phyloP scores from a whole-genome alignment of 2,888 invertebrate species.

The Frankliniella intonsa region DNA sequence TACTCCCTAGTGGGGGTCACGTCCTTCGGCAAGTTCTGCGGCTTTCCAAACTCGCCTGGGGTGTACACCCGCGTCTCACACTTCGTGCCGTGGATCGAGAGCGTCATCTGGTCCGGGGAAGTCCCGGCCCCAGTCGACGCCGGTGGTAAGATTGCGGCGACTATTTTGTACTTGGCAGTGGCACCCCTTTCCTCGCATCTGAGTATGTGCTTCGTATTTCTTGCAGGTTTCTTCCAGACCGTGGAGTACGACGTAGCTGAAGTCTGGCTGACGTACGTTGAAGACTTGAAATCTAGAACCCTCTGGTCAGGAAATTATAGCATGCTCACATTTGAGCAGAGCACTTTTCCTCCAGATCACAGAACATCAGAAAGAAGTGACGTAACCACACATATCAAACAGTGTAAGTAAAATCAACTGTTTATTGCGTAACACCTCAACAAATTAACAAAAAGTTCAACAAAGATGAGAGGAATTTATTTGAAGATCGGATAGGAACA shows the following conservation, averaged over 20 bases:
- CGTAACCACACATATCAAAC: neutral
- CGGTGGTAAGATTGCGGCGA: too few species aligned
- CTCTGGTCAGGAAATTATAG: too few species aligned
- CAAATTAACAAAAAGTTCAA: conserved; percentile 21
- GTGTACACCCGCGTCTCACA: conserved; percentile 38
- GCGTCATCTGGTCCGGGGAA: conserved; percentile 36
- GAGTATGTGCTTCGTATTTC: too few species aligned
- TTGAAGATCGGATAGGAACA: too few species aligned
- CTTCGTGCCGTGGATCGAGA: conserved; percentile 38
- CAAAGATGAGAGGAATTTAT: neutral
- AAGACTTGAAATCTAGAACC: too few species aligned
- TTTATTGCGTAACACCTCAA: conserved; percentile 21
- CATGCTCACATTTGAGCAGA: too few species aligned
- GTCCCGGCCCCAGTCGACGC: neutral
- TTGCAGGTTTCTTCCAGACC: too few species aligned
- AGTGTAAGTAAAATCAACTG: neutral
- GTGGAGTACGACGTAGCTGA: too few species aligned
- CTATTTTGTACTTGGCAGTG: too few species aligned
- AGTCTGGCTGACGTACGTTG: too few species aligned
- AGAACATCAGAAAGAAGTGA: neutral
- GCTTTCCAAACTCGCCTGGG: conserved; percentile 34
- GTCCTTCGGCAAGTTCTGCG: conserved; percentile 37
- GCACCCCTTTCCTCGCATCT: too few species aligned
- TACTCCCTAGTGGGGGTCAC: conserved; percentile 37
- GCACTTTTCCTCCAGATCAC: neutral